Percentiles rank a stretch among this genome's conserved stretches.
phyloP scores from a whole-genome alignment of 2,888 invertebrate genomes.

The Oligia latruncula region DNA sequence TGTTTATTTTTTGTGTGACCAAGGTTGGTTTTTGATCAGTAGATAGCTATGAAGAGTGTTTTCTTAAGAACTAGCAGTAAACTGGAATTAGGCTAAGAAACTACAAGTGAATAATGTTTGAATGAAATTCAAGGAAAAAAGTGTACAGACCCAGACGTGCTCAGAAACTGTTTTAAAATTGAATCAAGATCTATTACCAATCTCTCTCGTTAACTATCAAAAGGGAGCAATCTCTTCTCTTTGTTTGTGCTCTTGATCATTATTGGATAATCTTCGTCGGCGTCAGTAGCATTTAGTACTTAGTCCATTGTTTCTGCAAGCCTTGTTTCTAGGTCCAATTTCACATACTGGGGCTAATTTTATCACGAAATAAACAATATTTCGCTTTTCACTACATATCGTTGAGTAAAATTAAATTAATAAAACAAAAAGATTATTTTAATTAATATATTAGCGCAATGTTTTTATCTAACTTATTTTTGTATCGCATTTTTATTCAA shows the following conservation, averaged over 20 bases:
- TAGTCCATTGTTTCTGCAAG: slow-evolving; percentile 8
- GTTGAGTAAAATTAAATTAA: background rate
- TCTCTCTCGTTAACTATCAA: background rate
- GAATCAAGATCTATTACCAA: background rate
- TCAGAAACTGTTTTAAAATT: slow-evolving; percentile 3
- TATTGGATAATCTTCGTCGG: background rate
- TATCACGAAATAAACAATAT: background rate
- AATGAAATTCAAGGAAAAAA: background rate
- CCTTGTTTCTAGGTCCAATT: background rate
- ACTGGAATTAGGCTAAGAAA: background rate
- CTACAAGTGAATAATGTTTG: background rate
- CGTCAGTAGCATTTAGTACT: background rate
- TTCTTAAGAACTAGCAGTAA: background rate
- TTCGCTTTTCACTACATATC: background rate
- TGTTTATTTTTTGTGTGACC: slow-evolving; percentile 61
- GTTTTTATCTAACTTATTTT: no score
- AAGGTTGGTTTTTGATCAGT: slow-evolving; percentile 7
- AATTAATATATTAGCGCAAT: background rate
- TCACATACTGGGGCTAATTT: background rate
- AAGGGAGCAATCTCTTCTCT: background rate
- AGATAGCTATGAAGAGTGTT: background rate
- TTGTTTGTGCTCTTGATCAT: background rate
- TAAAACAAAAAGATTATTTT: background rate
- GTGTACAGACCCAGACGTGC: background rate
- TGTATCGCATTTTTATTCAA: background rate